These are phyloP conservation scores for Hemitrygon akajei DNA, from an alignment of 2,797 vertebrate species.

Conservation along the genomic window DNA sequence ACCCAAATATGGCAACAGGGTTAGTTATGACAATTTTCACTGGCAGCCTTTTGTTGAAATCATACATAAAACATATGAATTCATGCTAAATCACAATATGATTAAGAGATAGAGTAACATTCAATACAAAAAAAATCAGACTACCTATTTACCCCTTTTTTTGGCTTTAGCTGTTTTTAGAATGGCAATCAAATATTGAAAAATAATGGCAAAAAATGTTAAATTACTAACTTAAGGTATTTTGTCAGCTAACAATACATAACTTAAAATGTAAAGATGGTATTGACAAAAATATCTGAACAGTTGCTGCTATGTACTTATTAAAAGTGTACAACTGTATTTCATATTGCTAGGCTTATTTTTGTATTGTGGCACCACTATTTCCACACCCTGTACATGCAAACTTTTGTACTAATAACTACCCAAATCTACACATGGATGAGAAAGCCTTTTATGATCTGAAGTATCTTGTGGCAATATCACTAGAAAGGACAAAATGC, in stretches of 20 bases:
- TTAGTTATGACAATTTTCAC: slow-evolving; percentile 24
- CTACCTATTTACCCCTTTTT: slow-evolving; percentile 14
- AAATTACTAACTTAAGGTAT: background rate
- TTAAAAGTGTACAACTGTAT: background rate
- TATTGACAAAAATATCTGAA: background rate
- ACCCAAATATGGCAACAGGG: slow-evolving; percentile 20
- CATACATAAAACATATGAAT: background rate
- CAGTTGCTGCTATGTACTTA: background rate
- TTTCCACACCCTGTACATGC: background rate
- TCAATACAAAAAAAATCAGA: background rate
- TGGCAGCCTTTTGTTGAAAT: background rate
- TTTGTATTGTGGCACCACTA: background rate
- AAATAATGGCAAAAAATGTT: background rate
- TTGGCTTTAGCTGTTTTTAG: slow-evolving; percentile 11
- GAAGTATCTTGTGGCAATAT: background rate
- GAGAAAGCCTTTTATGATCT: background rate
- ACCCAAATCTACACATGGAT: background rate
- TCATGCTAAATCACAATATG: slow-evolving; percentile 22
- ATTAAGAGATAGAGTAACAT: background rate
- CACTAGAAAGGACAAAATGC: background rate
- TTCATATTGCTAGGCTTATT: slow-evolving; percentile 23
- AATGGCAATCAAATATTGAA: background rate
- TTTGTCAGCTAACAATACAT: background rate
- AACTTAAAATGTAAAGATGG: background rate
- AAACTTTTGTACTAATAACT: background rate